Evolutionary conservation across 2,113 vertebrate species (phyloP), one percentile per base, ranked within the genome.

Genomic region (Eudorcas thomsonii): DNA sequence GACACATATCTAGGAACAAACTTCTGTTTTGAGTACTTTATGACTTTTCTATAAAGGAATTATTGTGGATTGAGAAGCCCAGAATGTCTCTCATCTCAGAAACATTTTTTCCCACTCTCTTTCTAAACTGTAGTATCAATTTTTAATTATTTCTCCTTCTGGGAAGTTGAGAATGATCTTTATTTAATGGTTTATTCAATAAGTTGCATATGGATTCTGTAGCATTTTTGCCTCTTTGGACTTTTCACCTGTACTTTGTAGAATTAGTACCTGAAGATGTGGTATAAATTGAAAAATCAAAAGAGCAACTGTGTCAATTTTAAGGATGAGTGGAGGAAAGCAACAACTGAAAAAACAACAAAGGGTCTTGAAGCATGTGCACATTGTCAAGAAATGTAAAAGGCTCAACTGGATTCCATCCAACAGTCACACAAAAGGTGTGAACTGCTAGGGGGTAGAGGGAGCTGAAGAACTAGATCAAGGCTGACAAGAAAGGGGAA

Each of bases 141-240:
- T 89, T 95, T 87, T 60, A 96, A 96, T 94, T 97, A 92, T 93
- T 95, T 95, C 21, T 87, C 6, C 62, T 33, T 83, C 39, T 88
- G 33, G 2, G 59, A 80, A 91, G 12, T 48, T 89, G 21, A 45
- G 93, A 92, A 60, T 93, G n/a, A 25, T 88, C 80, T 54, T 84
- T 55, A 30, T 23, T 93, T 43, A 93, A 81, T 54, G 2, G 5
- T 90, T 93, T 71, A 33, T 14, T 45, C 59, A 93, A 17, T 26
- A 55, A 33, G 11, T 88, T 8, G 17, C 39, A 78, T 11, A 17
- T 64, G 48, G 71, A 59, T 93, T 81, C 74, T 60, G 15, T 74
- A 54, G 48, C 11, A 77, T 55, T 64, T 85, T 91, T 57, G 26
- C 57, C 10, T n/a, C 21, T 90, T 96, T 39, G 28, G 48, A 59